Base-by-base conservation (phyloP, 1,140 invertebrate species). In the Colletes latitarsis region DNA sequence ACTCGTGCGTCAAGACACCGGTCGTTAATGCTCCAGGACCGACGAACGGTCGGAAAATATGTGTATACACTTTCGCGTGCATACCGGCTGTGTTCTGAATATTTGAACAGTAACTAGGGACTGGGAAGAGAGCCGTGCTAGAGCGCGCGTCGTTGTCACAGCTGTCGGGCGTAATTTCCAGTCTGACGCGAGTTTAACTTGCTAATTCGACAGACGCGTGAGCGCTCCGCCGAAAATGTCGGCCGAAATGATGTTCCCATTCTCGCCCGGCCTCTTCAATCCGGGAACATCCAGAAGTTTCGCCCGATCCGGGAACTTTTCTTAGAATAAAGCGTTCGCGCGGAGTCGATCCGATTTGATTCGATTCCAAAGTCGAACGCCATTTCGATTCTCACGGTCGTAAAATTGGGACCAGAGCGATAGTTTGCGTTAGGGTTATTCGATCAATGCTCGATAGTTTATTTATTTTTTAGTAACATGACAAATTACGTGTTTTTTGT, bases 171-270 rank as follows among this genome's bases (percentile, higher is more conserved):
- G 17, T 86, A 83, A 86, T 85, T 77, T 69, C 10, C 63, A 72
- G 9, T 57, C 39, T 87, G 67, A 86, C 62, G 30, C 39, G n/a
- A 57, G 75, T 77, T 82, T 81, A 86, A 83, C 62, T 53, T 39
- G 52, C 55, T 86, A 87, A 87, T 87, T 86, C 77, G 84, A 75
- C 82, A 74, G 63, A 60, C 66, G 72, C 64, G 41, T n/a, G 66
- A 82, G 53, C 64, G 73, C 55, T 71, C 49, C 52, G 52, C 41
- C 63, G 83, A 81, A 84, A 73, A 62, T 14, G 21, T 52, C 41
- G 63, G 30, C n/a, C 69, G 49, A 39, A 72, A 58, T 30, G 19
- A 77, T 55, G 63, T 58, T 72, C n/a, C n/a, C 21, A 12, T 39
- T 15, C 4, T 39, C 19, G n/a, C 17, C 52, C 66, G n/a, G 55